Evolutionary conservation across 2,888 invertebrate genomes (phyloP), one percentile per base, ranked within the genome.

Genomic region (Brenthis ino): DNA sequence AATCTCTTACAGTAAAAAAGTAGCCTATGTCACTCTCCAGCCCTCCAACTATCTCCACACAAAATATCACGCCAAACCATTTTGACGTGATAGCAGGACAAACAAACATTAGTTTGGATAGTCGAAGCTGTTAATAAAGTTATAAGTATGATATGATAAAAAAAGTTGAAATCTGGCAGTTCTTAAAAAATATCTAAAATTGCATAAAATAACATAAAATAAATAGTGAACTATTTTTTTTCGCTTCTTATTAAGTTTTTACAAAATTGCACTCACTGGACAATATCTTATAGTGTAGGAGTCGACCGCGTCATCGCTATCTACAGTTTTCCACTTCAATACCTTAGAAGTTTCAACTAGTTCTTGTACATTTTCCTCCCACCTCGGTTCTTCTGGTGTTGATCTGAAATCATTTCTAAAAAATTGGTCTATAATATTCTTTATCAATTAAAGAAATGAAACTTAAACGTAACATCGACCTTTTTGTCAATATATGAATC

Each of bases 301-400:
- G 69, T 91, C 87, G 13, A 91, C 85, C 0, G 84, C 83, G 5
- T 85, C 87, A 3, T 86, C 89, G 67, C 86, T 88, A 67, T 82
- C 77, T 54, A 85, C 82, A 0, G 86, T 81, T 5, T 82, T 83
- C 88, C 91, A 90, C 73, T 81, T 86, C 14, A 91, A 76, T n/a
- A 82, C 69, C 68, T 75, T 67, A 37, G 77, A 43, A 63, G 69
- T 77, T 24, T 81, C 73, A 33, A 77, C 73, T 33, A 77, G 68
- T 48, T 80, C 74, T 11, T 80, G 76, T 0, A 77, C 71, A 28
- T 81, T 76, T 20, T 77, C 74, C 50, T 81, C 80, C 80, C 84
- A 86, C 20, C 77, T 73, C 13, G 90, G 90, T 5, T 84, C 75
- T 57, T 87, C 85, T 24, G 92, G 91, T 0, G 80, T 80, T 53